These are phyloP conservation scores for Lethrus apterus DNA, from an alignment of 1,140 invertebrate genomes.

Conservation along the genomic window DNA sequence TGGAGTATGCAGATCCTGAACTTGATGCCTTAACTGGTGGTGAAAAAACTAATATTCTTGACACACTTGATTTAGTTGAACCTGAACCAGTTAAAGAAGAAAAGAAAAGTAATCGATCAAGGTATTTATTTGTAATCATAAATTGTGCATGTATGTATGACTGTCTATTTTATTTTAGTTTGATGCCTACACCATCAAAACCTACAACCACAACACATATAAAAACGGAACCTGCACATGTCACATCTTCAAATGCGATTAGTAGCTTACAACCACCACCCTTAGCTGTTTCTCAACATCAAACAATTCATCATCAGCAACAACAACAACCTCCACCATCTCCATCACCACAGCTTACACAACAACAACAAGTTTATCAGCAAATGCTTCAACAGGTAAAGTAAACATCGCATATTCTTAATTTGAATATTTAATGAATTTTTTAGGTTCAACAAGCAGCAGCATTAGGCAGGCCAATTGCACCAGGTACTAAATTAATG, in stretches of 20 bases:
- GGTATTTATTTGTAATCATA: too few species aligned
- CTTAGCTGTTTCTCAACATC: slow-evolving; percentile 19
- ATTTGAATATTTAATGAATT: background rate
- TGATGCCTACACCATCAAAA: slow-evolving; percentile 10
- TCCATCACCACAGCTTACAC: slow-evolving; percentile 16
- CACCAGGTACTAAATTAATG: slow-evolving; percentile 52
- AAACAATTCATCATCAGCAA: slow-evolving; percentile 23
- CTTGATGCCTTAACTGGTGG: slow-evolving; percentile 70
- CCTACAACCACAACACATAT: slow-evolving; percentile 1
- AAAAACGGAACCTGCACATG: slow-evolving; percentile 7
- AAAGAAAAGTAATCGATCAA: slow-evolving; percentile 40
- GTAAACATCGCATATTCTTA: slow-evolving; percentile 12
- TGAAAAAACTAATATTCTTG: slow-evolving; percentile 64
- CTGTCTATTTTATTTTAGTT: too few species aligned
- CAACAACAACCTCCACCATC: slow-evolving; percentile 6
- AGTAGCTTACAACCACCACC: background rate
- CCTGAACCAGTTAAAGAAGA: slow-evolving; percentile 52
- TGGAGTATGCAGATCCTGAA: slow-evolving; percentile 92
- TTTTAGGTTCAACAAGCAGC: slow-evolving; percentile 52
- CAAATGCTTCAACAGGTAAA: slow-evolving; percentile 41
- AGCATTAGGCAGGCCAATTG: slow-evolving; percentile 51
- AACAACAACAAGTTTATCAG: slow-evolving; percentile 36
- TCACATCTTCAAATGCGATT: background rate
- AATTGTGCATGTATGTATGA: too few species aligned
- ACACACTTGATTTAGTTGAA: slow-evolving; percentile 70